Conservation (phyloP, 2,113 vertebrate species). For the Sander lucioperca region DNA sequence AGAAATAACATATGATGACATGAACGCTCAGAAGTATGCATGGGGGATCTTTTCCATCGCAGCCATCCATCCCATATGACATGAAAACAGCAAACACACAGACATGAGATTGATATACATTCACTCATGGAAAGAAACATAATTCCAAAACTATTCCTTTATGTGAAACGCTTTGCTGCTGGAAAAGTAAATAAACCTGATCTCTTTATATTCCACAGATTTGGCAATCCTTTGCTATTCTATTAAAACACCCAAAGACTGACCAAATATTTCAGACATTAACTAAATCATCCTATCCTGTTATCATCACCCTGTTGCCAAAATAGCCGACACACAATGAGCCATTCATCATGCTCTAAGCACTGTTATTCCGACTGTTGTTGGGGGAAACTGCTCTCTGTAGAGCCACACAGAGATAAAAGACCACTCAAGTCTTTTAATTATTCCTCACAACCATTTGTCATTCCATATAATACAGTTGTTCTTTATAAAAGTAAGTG, state of each 20-base stretch:
- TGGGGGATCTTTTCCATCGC: not conserved
- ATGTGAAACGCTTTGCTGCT: not conserved
- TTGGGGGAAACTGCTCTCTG: constrained; percentile 23
- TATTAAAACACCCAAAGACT: constrained; percentile 11
- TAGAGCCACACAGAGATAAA: constrained; percentile 53
- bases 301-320: constrained; percentile 62
- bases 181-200: constrained; percentile 24
- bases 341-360: constrained; percentile 64
- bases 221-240: not conserved
- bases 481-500: constrained; percentile 32
- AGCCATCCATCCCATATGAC: not conserved
- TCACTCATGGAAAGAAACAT: not conserved
- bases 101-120: not conserved
- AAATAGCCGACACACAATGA: constrained; percentile 57
- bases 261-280: constrained; percentile 25
- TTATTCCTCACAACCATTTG: constrained; percentile 60
- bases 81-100: not conserved
- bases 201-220: constrained; percentile 2
- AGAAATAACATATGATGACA: not conserved
- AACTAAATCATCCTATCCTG: constrained; percentile 36
- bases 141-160: not conserved
- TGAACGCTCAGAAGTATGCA: not conserved
- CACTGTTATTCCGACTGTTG: constrained; percentile 40
- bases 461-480: constrained; percentile 37
- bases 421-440: constrained; percentile 62